phyloP scores from a whole-genome alignment of 2,113 vertebrate genomes.

The Loxodonta africana region DNA sequence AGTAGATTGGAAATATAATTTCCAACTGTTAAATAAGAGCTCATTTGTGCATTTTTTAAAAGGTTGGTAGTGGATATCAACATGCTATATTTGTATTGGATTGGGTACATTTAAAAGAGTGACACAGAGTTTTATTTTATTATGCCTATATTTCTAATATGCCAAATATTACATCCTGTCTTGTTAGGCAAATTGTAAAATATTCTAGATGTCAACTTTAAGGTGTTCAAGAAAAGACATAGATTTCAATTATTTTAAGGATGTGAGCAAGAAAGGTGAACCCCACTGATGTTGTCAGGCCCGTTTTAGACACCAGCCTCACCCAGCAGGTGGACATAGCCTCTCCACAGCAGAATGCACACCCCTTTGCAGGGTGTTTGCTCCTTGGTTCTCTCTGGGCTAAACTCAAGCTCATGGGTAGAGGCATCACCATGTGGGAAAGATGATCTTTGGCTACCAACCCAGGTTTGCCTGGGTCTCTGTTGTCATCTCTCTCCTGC shows the following conservation, averaged over 20 bases:
- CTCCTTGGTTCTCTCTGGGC: neutral
- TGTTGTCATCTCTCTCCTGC: neutral
- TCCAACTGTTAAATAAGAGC: conserved; percentile 80
- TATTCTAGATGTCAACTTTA: conserved; percentile 41
- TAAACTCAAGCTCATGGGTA: neutral
- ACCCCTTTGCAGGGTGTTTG: fast-evolving
- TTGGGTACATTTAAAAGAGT: conserved; percentile 60
- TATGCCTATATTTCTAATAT: conserved; percentile 49
- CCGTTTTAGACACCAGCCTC: neutral
- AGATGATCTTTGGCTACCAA: neutral
- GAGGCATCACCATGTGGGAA: neutral
- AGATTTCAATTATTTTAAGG: conserved; percentile 53
- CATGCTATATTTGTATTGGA: conserved; percentile 72
- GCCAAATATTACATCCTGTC: neutral
- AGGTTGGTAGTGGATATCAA: conserved; percentile 55
- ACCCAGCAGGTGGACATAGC: fast-evolving
- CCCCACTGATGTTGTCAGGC: neutral
- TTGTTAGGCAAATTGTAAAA: conserved; percentile 57
- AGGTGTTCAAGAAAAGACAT: conserved; percentile 14
- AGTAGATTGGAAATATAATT: conserved; percentile 82
- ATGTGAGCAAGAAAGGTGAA: neutral
- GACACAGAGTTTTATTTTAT: conserved; percentile 55
- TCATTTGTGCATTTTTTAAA: conserved; percentile 74
- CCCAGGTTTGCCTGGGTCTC: neutral
- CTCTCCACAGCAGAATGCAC: neutral